Evolutionary conservation across 2,113 vertebrate species (phyloP).

Genomic region (Bettongia penicillata): DNA sequence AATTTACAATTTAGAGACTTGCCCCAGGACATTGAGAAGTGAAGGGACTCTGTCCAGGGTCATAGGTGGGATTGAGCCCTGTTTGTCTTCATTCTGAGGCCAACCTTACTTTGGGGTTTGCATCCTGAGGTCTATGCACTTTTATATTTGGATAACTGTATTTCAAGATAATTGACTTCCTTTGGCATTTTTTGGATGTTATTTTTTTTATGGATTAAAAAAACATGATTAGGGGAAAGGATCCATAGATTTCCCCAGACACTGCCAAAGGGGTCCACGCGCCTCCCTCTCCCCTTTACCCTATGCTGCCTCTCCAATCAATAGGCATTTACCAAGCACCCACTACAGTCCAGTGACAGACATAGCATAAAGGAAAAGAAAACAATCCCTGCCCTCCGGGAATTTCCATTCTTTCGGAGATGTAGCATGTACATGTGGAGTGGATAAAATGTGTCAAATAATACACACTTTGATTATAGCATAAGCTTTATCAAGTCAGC

Average conservation of each 20-base stretch:
- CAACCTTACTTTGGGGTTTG: background rate
- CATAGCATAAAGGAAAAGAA: background rate
- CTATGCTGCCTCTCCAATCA: background rate
- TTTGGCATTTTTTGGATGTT: background rate
- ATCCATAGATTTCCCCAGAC: background rate
- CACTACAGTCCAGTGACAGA: background rate
- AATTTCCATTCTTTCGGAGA: background rate
- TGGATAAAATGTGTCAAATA: background rate
- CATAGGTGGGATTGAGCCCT: background rate
- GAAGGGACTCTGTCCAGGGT: background rate
- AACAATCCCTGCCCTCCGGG: background rate
- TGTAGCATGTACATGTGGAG: background rate
- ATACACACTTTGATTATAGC: background rate
- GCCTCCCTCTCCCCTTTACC: background rate
- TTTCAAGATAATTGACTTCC: background rate
- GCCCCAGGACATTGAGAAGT: background rate
- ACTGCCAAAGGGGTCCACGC: background rate
- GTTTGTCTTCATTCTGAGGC: background rate
- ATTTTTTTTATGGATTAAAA: background rate
- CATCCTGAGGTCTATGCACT: background rate
- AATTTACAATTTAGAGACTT: background rate
- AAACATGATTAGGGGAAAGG: background rate
- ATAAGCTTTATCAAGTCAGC: background rate
- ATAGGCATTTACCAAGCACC: background rate
- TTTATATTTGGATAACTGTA: background rate